Evolutionary conservation across 1,140 invertebrate species (phyloP), one percentile per base, ranked within the genome.

Genomic region (Lordiphosa collinella): DNA sequence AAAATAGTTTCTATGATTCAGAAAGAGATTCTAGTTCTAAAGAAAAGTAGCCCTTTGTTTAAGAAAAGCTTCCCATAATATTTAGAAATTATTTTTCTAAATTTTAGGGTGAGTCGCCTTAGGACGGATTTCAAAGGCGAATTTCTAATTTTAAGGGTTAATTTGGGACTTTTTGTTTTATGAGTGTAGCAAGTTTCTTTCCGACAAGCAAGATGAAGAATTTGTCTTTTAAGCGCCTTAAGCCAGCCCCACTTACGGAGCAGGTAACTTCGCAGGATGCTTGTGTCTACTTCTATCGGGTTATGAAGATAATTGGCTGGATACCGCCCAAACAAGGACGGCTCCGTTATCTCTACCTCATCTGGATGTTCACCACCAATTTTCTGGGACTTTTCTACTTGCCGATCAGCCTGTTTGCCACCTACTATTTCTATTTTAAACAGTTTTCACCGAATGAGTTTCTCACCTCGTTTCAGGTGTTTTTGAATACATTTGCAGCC

Each of bases 271-370:
- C 78, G 0, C 51, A 40, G 0, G 78, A 82, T 51, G 78, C 63
- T 29, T 84, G 68, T 37, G 84, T 73, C 12, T 84, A 84, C 18
- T 14, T 84, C 4, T 84, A 69, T 41, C 60, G 64, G 0, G 63
- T 63, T 8, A 84, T 84, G 72, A 84, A 68, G 43, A 68, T 82
- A 2, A 64, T 82, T 13, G 78, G 78, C 25, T 82, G 78, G 76
- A 5, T 53, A 2, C 76, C 76, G 11, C 76, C 76, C 0, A 67
- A 75, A 35, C 3, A 11, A 7, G 75, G 75, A 0, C 8, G 55
- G 1, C 16, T 41, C 8, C 76, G 76, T 6, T 75, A 75, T 37
- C n/a, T 82, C 0, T 80, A 82, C 14, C 58, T 82, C 4, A 43
- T 13, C 31, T 80, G 76, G 76, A 82, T 66, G 0, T 68, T 10